Evolutionary conservation across 2,797 vertebrate species (phyloP).

Genomic region (Tympanoctomys barrerae): DNA sequence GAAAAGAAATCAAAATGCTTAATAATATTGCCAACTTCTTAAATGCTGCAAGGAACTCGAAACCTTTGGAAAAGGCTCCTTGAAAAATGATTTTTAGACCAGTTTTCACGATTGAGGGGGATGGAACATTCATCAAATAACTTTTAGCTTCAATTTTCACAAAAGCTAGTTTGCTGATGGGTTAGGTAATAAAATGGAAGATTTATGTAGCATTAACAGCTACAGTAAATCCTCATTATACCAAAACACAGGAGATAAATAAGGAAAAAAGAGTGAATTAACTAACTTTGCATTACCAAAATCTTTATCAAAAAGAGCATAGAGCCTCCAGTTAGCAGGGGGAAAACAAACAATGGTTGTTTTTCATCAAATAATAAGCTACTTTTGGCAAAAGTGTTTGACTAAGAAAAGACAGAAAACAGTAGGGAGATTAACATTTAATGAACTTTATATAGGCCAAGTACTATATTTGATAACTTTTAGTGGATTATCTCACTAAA

Average conservation of each 20-base stretch:
- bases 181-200: slow-evolving; percentile 74
- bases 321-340: slow-evolving; percentile 21
- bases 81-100: slow-evolving; percentile 79
- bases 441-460: not conserved
- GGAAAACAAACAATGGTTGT: not conserved
- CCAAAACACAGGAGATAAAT: slow-evolving; percentile 65
- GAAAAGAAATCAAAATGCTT: slow-evolving; percentile 83
- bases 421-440: not conserved
- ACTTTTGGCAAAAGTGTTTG: not conserved
- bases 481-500: not conserved
- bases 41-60: slow-evolving; percentile 80
- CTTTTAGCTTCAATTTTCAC: slow-evolving; percentile 80
- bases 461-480: not conserved
- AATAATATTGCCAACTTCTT: slow-evolving; percentile 79
- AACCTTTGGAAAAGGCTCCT: slow-evolving; percentile 79
- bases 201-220: slow-evolving; percentile 78
- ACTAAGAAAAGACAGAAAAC: not conserved
- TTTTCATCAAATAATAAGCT: slow-evolving; percentile 61
- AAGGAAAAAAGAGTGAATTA: slow-evolving; percentile 65
- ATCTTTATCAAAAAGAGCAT: slow-evolving; percentile 47
- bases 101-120: slow-evolving; percentile 73
- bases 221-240: slow-evolving; percentile 74
- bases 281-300: slow-evolving; percentile 73
- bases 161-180: slow-evolving; percentile 74
- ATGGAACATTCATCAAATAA: slow-evolving; percentile 78